Evolutionary conservation across 1,140 invertebrate species (phyloP).

Genomic region (Rhizoglyphus robini): DNA sequence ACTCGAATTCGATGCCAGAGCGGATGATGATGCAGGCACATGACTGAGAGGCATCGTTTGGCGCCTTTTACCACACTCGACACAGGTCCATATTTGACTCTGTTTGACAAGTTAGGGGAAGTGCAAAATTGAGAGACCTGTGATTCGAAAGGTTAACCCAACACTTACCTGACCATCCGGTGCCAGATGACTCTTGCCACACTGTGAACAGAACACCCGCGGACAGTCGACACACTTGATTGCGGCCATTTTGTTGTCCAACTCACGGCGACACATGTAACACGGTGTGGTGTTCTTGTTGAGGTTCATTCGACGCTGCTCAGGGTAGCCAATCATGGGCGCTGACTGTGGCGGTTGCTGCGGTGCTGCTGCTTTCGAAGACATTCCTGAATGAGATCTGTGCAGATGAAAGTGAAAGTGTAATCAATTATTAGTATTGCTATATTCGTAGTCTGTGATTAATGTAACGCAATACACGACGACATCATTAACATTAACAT

Average conservation of each 20-base stretch:
- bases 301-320: background rate
- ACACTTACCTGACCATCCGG: background rate
- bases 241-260: background rate
- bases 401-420: too few species aligned
- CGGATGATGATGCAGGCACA: background rate
- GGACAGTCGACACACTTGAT: background rate
- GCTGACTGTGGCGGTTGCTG: background rate
- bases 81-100: background rate
- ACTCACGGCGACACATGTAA: background rate
- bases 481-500: too few species aligned
- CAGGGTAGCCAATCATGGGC: constrained; percentile 7
- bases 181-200: background rate
- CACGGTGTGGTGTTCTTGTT: background rate
- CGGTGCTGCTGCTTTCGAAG: background rate
- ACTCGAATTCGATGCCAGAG: background rate
- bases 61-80: background rate
- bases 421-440: too few species aligned
- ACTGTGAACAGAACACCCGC: background rate
- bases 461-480: too few species aligned
- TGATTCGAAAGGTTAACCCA: background rate
- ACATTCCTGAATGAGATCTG: too few species aligned
- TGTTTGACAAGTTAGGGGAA: background rate
- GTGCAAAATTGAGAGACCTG: background rate
- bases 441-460: too few species aligned
- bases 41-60: background rate